phyloP scores from a whole-genome alignment of 2,888 invertebrate species.

The Penaeus monodon region DNA sequence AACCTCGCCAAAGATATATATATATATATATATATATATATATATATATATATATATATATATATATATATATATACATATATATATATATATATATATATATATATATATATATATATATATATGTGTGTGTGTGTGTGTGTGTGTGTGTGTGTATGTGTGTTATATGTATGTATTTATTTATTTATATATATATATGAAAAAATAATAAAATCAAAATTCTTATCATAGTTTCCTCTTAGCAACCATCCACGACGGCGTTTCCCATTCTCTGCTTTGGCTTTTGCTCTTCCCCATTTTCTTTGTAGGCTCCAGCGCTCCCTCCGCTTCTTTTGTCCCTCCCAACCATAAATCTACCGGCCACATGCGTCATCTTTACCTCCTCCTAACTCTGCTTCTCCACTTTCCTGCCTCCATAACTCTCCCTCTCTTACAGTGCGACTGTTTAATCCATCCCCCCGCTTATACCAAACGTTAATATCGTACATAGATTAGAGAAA shows the following conservation, averaged over 20 bases:
- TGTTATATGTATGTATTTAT: too few species aligned
- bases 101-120: too few species aligned
- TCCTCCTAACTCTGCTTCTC: slow-evolving; percentile 52
- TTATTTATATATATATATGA: neutral
- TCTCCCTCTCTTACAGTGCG: slow-evolving; percentile 54
- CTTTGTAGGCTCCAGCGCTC: slow-evolving; percentile 40
- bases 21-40: too few species aligned
- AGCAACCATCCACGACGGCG: slow-evolving; percentile 11
- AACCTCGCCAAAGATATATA: too few species aligned
- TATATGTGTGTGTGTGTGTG: too few species aligned
- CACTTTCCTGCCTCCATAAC: slow-evolving; percentile 53
- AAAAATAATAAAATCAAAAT: slow-evolving; percentile 16
- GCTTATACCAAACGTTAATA: slow-evolving; percentile 61
- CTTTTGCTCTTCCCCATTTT: slow-evolving; percentile 58
- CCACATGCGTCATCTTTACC: slow-evolving; percentile 58
- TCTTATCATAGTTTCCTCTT: slow-evolving; percentile 39
- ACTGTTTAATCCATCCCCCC: slow-evolving; percentile 56
- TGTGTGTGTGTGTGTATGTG: too few species aligned
- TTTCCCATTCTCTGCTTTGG: slow-evolving; percentile 55
- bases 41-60: too few species aligned
- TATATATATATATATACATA: too few species aligned
- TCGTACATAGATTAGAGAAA: slow-evolving; percentile 57
- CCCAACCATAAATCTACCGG: slow-evolving; percentile 24
- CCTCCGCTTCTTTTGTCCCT: slow-evolving; percentile 48
- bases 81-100: too few species aligned